These are phyloP conservation scores for Dendropsophus ebraccatus DNA, from an alignment of 2,113 vertebrate genomes.

Conservation along the genomic window DNA sequence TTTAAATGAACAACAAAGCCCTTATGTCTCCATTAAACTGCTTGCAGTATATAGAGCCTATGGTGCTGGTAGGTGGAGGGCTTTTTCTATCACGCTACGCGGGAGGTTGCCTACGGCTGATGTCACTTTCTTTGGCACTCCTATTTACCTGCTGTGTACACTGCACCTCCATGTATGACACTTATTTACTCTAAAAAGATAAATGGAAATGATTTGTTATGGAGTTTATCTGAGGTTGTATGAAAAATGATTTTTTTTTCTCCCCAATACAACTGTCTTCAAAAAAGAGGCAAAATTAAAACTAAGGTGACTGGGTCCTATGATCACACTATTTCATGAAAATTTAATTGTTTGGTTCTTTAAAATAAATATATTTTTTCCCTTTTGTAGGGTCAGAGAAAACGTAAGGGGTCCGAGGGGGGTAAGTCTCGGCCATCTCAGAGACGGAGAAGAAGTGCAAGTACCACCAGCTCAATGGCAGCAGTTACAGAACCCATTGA, in stretches of 20 bases:
- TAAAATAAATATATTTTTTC: no score
- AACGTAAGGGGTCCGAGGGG: not conserved
- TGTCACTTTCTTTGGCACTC: no score
- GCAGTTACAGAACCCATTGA: slow-evolving; percentile 23
- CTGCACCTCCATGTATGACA: not conserved
- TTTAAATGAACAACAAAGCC: no score
- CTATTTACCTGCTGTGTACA: no score
- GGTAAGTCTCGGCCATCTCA: not conserved
- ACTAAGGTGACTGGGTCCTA: not conserved
- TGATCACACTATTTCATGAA: not conserved
- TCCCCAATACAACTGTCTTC: not conserved
- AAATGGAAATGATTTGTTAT: not conserved
- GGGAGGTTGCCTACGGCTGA: no score
- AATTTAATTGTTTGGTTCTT: not conserved
- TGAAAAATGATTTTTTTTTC: not conserved
- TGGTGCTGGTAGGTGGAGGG: no score
- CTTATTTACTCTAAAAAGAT: not conserved
- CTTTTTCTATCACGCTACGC: no score
- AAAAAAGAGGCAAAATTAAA: not conserved
- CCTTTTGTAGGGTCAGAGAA: slow-evolving; percentile 21
- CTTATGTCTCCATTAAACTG: no score
- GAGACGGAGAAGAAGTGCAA: slow-evolving; percentile 14
- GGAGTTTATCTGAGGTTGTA: no score
- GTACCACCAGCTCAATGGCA: slow-evolving; percentile 36
- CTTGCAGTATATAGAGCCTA: no score